Base-by-base conservation (phyloP, 2,888 invertebrate genomes). In the Melipona bicolor region DNA sequence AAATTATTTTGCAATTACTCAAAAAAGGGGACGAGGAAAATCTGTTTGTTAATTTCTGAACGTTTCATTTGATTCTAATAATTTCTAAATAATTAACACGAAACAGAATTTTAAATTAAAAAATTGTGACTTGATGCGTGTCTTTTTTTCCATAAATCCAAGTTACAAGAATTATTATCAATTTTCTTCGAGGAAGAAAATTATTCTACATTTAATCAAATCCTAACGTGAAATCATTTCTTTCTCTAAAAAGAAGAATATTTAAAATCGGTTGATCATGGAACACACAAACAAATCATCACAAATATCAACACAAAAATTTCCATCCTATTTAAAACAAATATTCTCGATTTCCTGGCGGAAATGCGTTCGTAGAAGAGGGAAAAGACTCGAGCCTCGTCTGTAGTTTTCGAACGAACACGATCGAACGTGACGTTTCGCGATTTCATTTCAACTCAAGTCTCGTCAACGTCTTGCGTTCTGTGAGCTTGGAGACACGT, bases 371-470 rank as follows among this genome's bases (percentile, higher is more conserved):
- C 61, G 61, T 19, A 3, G 61, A 9, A 61, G 4, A 19, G 19
- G 9, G 1, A 19, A 19, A 4, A 27, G 9, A 4, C 19, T 27
- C 27, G 27, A 61, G 19, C 27, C 17, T 9, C 61, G 27, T 11
- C 15, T 6, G 43, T 49, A 21, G 24, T 19, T 43, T 71, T 19
- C 24, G 36, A n/a, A 21, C 17, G 6, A 27, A 52, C 36, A 36
- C 54, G 62, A 81, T 77, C 21, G 59, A 36, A 72, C 69, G 56
- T 77, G 36, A 54, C 54, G 54, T 50, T 72, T 19, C 24, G 1
- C 17, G 71, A 70, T 75, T 52, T 36, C 11, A 36, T 52, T 65
- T 65, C 61, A 24, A 24, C 24, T 24, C 24, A 32, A 79, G 50
- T 27, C 69, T 43, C 19, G 24, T 54, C 69, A 9, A 77, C 5